A percentile compares a stretch with the other conserved stretches of the same genome.
phyloP scores from a whole-genome alignment of 2,113 vertebrate species.

The Macrotis lagotis region DNA sequence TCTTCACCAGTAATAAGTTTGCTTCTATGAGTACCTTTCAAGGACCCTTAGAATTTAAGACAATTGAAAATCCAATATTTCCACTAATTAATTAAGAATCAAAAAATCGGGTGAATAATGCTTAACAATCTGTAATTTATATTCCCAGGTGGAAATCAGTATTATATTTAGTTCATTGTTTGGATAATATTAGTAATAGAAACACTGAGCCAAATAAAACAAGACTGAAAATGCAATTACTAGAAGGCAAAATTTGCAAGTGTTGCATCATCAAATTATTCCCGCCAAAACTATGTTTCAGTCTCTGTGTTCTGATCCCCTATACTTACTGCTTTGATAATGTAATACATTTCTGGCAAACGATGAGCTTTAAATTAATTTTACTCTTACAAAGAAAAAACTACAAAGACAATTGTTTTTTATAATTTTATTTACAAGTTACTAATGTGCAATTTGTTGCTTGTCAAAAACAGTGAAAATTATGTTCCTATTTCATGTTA shows the following conservation, averaged over 20 bases:
- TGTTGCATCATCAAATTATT: constrained; percentile 61
- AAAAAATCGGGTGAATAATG: constrained; percentile 38
- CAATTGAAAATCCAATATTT: constrained; percentile 35
- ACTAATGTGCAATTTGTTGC: constrained; percentile 81
- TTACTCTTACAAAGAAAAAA: constrained; percentile 77
- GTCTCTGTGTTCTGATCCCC: constrained; percentile 61
- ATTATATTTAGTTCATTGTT: constrained; percentile 74
- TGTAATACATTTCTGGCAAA: constrained; percentile 76
- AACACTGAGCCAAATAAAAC: constrained; percentile 80
- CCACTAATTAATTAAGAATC: constrained; percentile 69
- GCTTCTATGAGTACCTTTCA: not conserved
- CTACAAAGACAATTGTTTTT: constrained; percentile 77
- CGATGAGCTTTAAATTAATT: constrained; percentile 80
- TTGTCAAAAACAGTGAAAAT: constrained; percentile 82
- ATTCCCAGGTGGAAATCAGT: constrained; percentile 75
- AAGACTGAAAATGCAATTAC: constrained; percentile 81
- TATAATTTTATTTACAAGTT: constrained; percentile 82
- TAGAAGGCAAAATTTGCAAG: no score
- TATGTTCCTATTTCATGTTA: constrained; percentile 75
- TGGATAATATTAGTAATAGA: constrained; percentile 77
- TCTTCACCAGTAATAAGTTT: not conserved
- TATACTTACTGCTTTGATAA: constrained; percentile 76
- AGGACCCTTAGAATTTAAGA: not conserved
- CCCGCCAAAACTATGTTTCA: constrained; percentile 36
- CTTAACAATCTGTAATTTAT: constrained; percentile 63